Base-by-base conservation (phyloP, 2,797 vertebrate species). In the Nyctalus aviator region DNA sequence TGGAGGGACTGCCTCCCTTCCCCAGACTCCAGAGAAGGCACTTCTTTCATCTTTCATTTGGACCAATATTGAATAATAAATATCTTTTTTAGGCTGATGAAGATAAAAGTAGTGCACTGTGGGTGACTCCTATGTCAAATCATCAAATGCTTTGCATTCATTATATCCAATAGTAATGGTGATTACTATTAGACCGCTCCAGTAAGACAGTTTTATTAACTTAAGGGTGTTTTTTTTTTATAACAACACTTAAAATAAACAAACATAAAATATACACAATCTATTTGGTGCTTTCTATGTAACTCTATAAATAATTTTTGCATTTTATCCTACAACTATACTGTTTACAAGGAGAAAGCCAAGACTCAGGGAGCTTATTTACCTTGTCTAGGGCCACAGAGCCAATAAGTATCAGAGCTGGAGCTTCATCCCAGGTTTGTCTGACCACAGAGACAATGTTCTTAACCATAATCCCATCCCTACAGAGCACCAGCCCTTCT, bases 241-340 rank as follows among this genome's bases (percentile, higher is more conserved):
- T 48, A 53, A 50, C 21, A 62, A 78, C 48, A 53, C 27, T 46
- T 87, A 86, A 93, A 95, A 86, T 85, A 91, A n/a, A 59, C 62
- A 91, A 59, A 59, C 32, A 64, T 81, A 64, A 93, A 91, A 76
- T 66, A 66, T 14, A 66, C 30, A 48, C 15, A 48, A 3, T 10
- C 46, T 77, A 64, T 50, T 64, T 53, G 25, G 5, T 69, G 15
- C 25, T 90, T 27, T 68, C 18, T 53, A 5, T n/a, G 35, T 9
- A 13, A 55, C 88, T 83, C 6, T 48, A 9, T 90, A 27, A 37
- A 41, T 30, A 27, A 37, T 41, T 48, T 71, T 2, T 50, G 3
- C 12, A 48, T 62, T 89, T 68, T 82, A 69, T 55, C 66, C 46
- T 41, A 32, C 50, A 68, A 5, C 46, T 75, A 2, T 73, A n/a